Evolutionary conservation across 2,797 vertebrate genomes (phyloP).

Genomic region (Graptemys geographica): DNA sequence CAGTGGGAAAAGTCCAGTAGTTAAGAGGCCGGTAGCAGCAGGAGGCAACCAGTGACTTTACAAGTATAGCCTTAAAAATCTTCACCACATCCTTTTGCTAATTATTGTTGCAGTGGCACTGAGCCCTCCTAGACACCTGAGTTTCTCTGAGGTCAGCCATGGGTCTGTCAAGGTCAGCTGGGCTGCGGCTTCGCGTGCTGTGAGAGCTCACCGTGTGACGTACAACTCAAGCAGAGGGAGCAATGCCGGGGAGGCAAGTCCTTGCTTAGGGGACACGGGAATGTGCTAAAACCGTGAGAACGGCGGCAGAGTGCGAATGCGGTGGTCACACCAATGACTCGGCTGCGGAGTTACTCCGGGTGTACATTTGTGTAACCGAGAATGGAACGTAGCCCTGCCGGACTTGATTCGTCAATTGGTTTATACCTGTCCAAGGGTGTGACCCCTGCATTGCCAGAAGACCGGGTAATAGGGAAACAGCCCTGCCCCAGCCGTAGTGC

Average conservation of each 20-base stretch:
- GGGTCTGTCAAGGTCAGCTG: conserved; percentile 88
- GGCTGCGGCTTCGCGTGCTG: conserved; percentile 76
- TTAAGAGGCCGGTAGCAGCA: background rate
- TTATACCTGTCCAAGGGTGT: background rate
- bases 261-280: background rate
- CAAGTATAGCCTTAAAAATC: accelerated
- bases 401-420: background rate
- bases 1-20: background rate
- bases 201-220: conserved; percentile 83
- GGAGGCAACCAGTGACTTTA: accelerated
- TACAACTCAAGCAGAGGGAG: conserved; percentile 89
- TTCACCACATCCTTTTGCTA: accelerated
- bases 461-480: background rate
- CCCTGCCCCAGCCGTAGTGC: background rate
- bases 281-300: background rate
- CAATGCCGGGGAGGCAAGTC: conserved; percentile 87
- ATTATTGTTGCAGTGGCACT: conserved; percentile 80
- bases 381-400: background rate
- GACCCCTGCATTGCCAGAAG: background rate
- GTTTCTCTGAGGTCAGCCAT: conserved; percentile 89
- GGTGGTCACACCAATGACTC: accelerated
- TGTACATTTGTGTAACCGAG: background rate
- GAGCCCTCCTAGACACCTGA: conserved; percentile 81
- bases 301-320: accelerated
- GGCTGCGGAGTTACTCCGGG: background rate